Evolutionary conservation across 1,140 invertebrate genomes (phyloP).

Genomic region (Apolygus lucorum): DNA sequence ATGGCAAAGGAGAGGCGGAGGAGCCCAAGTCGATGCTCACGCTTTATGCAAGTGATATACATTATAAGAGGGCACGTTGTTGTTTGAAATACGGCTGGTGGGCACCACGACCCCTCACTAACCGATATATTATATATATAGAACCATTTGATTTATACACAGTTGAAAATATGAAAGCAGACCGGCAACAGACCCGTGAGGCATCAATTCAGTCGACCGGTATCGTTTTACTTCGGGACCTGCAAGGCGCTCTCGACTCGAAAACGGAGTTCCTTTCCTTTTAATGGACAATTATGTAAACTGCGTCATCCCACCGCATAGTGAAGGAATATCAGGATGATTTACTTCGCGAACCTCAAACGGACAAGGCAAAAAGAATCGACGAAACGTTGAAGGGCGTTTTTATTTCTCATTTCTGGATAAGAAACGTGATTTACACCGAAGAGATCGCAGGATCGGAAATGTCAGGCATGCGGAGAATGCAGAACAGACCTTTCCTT

Average conservation of each 20-base stretch:
- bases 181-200: constrained; percentile 17
- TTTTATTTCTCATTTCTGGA: too few relatives aligned
- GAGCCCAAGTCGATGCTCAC: constrained; percentile 1
- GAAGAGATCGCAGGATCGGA: neutral
- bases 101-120: constrained; percentile 15
- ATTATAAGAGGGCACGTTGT: constrained; percentile 21
- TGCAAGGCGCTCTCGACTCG: neutral
- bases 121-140: constrained; percentile 24
- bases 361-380: neutral
- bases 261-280: neutral
- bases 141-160: constrained; percentile 16
- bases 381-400: neutral
- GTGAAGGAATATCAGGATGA: neutral
- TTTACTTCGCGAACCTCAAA: neutral
- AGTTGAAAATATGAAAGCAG: constrained; percentile 23
- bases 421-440: constrained; percentile 9
- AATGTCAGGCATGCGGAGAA: neutral
- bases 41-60: constrained; percentile 24
- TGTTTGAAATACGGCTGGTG: constrained; percentile 19
- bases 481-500: too few relatives aligned
- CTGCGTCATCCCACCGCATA: neutral
- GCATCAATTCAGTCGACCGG: constrained; percentile 20
- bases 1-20: neutral
- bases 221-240: constrained; percentile 1
- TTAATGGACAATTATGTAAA: constrained; percentile 15